Evolutionary conservation across 2,797 vertebrate genomes (phyloP).

Genomic region (Graptemys geographica): DNA sequence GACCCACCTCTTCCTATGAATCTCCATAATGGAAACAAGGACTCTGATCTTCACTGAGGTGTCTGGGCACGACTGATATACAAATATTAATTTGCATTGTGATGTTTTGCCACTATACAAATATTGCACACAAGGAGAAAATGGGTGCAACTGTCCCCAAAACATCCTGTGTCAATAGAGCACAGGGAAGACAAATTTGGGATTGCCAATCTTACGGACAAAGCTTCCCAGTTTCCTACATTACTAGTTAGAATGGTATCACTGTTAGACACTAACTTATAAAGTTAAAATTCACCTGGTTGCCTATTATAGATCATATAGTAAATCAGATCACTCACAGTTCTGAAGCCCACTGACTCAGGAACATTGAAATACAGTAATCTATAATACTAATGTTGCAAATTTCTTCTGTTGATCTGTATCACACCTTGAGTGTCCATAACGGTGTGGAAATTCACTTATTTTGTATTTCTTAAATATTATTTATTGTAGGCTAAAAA

Average conservation of each 20-base stretch:
- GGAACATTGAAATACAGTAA: not conserved
- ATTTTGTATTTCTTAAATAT: not conserved
- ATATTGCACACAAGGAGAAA: accelerated
- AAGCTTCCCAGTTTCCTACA: not conserved
- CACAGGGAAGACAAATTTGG: not conserved
- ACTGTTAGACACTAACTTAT: not conserved
- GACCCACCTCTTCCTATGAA: accelerated
- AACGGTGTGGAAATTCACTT: not conserved
- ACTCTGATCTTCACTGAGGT: not conserved
- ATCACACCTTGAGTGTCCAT: not conserved
- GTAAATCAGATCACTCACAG: not conserved
- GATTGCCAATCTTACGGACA: not conserved
- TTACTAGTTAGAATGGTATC: not conserved
- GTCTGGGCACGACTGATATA: not conserved
- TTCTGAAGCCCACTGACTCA: accelerated
- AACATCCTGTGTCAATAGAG: not conserved
- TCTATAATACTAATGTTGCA: not conserved
- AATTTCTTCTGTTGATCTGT: not conserved
- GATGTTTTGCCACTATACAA: conserved; percentile 15
- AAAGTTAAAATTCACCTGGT: not conserved
- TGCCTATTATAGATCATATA: not conserved
- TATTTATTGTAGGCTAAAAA: not conserved
- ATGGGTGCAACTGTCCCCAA: not conserved
- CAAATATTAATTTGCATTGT: not conserved
- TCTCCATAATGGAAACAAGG: not conserved